Conservation (phyloP, 2,888 invertebrate species). For the Volucella inflata region DNA sequence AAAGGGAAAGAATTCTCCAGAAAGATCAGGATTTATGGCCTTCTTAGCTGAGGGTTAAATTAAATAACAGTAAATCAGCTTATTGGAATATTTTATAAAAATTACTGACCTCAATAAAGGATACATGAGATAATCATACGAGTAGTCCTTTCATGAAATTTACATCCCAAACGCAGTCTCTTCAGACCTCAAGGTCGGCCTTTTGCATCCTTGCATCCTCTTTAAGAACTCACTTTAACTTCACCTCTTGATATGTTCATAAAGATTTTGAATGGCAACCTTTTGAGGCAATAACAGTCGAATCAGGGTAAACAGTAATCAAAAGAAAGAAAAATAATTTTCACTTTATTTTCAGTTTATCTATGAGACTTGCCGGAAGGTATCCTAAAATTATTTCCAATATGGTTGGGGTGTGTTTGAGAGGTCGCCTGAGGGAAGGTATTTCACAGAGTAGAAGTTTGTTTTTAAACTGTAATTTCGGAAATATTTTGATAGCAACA, state of each 20-base stretch:
- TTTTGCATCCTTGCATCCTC: neutral
- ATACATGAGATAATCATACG: neutral
- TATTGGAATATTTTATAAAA: slow-evolving; percentile 11
- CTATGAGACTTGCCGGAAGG: too few relatives aligned
- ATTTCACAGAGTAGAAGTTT: too few relatives aligned
- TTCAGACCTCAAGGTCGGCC: neutral
- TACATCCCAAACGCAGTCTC: slow-evolving; percentile 36
- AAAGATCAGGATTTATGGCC: neutral
- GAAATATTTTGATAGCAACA: too few relatives aligned
- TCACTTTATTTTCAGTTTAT: too few relatives aligned
- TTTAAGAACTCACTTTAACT: neutral
- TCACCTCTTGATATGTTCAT: slow-evolving; percentile 26
- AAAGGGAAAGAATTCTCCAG: neutral
- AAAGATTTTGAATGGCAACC: slow-evolving; percentile 1
- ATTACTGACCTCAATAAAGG: too few relatives aligned
- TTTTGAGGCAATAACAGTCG: neutral
- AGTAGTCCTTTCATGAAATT: slow-evolving; percentile 12
- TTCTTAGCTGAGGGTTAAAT: too few relatives aligned
- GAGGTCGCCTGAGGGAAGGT: too few relatives aligned
- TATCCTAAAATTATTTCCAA: too few relatives aligned
- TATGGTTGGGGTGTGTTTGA: too few relatives aligned
- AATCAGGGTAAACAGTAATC: slow-evolving; percentile 2
- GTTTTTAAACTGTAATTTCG: too few relatives aligned
- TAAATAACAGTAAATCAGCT: too few relatives aligned
- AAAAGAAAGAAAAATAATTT: neutral